Percentiles rank a stretch among this genome's conserved stretches.
Evolutionary conservation across 2,888 invertebrate genomes (phyloP).

Genomic region (Malacosoma neustria): DNA sequence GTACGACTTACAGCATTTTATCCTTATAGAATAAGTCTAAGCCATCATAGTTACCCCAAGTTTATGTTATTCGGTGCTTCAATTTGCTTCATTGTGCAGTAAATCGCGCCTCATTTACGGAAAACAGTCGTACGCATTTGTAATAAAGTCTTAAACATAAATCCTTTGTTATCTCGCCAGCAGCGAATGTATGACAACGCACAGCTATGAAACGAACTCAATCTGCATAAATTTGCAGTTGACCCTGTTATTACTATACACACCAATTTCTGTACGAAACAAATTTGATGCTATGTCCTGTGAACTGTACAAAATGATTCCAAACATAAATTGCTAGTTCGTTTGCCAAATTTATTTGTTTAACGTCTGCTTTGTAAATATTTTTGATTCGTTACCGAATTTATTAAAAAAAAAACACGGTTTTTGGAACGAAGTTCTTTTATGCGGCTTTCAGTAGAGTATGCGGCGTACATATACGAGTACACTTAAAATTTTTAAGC

Average conservation of each 20-base stretch:
- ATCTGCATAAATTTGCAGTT: slow-evolving; percentile 64
- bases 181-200: slow-evolving; percentile 40
- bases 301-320: slow-evolving; percentile 25
- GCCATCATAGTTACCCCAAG: too few relatives aligned
- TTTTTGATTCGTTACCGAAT: too few relatives aligned
- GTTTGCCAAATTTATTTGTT: slow-evolving; percentile 19
- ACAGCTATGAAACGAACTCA: slow-evolving; percentile 49
- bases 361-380: slow-evolving; percentile 10
- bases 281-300: slow-evolving; percentile 30
- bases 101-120: not conserved
- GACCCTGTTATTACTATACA: slow-evolving; percentile 43
- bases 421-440: too few relatives aligned
- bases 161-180: slow-evolving; percentile 41
- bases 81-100: not conserved
- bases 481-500: too few relatives aligned
- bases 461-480: too few relatives aligned
- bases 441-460: too few relatives aligned
- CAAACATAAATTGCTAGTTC: slow-evolving; percentile 11
- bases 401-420: too few relatives aligned
- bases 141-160: slow-evolving; percentile 44
- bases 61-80: not conserved
- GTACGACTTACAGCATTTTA: too few relatives aligned
- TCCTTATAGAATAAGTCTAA: too few relatives aligned
- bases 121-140: not conserved
- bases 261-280: slow-evolving; percentile 31